Percentiles rank a stretch among this genome's conserved stretches.
phyloP scores from a whole-genome alignment of 2,797 vertebrate genomes.

The Thamnophis elegans region DNA sequence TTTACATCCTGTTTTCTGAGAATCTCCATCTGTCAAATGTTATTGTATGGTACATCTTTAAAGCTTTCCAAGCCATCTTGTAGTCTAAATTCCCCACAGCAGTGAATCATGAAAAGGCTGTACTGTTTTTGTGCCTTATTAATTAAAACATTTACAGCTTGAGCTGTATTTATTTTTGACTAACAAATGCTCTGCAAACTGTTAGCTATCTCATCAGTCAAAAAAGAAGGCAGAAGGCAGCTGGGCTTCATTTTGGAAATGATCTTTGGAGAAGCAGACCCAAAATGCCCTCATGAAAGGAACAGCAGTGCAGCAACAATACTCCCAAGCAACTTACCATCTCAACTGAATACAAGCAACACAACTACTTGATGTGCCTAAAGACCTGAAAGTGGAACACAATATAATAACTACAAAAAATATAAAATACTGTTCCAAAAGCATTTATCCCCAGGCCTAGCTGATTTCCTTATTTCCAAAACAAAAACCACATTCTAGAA shows the following conservation, averaged over 20 bases:
- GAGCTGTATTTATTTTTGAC: conserved; percentile 29
- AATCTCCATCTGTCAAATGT: conserved; percentile 46
- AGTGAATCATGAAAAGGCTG: conserved; percentile 32
- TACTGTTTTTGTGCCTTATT: conserved; percentile 30
- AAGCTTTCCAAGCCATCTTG: conserved; percentile 37
- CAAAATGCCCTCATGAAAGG: background rate
- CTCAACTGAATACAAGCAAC: background rate
- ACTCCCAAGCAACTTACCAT: background rate
- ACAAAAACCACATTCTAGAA: background rate
- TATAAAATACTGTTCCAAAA: conserved; percentile 17
- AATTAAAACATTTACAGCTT: conserved; percentile 31
- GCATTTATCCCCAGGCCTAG: conserved; percentile 14
- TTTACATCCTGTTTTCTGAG: conserved; percentile 3
- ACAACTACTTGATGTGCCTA: background rate
- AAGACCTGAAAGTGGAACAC: background rate
- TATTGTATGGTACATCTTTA: conserved; percentile 29
- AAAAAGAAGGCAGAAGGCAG: conserved; percentile 33
- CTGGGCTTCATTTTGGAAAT: background rate
- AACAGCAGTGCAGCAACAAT: background rate
- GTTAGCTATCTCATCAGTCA: conserved; percentile 28
- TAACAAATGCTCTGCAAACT: conserved; percentile 29
- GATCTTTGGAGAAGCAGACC: conserved; percentile 9
- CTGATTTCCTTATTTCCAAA: conserved; percentile 10
- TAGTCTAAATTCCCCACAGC: conserved; percentile 18
- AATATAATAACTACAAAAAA: background rate